These are phyloP conservation scores for Dicentrarchus labrax DNA, from an alignment of 2,113 vertebrate species.

Conservation along the genomic window DNA sequence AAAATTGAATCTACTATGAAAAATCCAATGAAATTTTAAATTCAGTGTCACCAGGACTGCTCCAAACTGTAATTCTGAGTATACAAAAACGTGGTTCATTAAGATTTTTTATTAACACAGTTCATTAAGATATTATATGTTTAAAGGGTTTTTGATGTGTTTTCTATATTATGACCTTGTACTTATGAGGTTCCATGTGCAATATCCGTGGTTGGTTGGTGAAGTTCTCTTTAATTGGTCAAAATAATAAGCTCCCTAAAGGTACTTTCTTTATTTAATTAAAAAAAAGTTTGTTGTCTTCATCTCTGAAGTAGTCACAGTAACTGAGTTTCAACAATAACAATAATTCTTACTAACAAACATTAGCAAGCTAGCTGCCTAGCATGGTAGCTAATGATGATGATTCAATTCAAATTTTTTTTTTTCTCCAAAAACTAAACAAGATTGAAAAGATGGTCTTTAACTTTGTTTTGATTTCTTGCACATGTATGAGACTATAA, in stretches of 20 bases:
- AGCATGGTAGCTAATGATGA: too few species aligned
- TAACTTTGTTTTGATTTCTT: too few species aligned
- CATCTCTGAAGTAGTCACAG: too few species aligned
- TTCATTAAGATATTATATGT: background rate
- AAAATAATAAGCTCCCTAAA: background rate
- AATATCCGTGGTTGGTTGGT: too few species aligned
- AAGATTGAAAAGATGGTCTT: too few species aligned
- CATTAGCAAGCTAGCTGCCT: too few species aligned
- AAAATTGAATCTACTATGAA: conserved; percentile 28
- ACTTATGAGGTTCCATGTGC: background rate
- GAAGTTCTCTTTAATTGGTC: background rate
- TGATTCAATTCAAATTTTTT: too few species aligned
- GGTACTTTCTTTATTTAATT: background rate
- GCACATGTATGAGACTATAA: too few species aligned
- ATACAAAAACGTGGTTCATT: background rate
- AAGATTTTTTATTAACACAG: background rate
- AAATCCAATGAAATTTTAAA: conserved; percentile 17
- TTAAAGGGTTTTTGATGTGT: background rate
- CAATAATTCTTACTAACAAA: too few species aligned
- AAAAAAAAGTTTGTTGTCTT: background rate
- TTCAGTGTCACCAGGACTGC: background rate
- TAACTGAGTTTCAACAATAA: too few species aligned
- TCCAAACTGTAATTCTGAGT: background rate
- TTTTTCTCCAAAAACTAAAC: too few species aligned
- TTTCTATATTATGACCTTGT: background rate